phyloP scores from a whole-genome alignment of 2,797 vertebrate genomes.

The Danionella dracula region DNA sequence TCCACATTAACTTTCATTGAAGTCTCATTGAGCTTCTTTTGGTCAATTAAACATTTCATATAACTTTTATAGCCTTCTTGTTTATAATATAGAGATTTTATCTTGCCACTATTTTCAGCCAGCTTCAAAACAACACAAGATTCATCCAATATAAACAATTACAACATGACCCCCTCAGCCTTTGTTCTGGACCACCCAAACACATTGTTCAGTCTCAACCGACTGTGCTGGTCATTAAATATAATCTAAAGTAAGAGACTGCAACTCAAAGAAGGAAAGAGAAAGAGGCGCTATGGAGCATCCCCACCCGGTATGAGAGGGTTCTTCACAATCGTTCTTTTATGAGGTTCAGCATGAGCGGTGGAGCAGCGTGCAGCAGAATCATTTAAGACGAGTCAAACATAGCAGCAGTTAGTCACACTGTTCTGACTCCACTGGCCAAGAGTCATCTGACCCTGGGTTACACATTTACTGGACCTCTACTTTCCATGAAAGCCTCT shows the following conservation, averaged over 20 bases:
- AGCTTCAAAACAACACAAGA: slow-evolving; percentile 3
- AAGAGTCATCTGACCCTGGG: background rate
- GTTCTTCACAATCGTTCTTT: slow-evolving; percentile 23
- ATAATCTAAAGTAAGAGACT: background rate
- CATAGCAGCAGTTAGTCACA: slow-evolving; percentile 21
- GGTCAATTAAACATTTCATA: too few species aligned
- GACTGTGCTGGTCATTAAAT: background rate
- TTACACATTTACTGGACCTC: slow-evolving; percentile 1
- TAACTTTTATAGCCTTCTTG: too few species aligned
- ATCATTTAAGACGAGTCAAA: slow-evolving; percentile 30
- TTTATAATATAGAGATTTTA: too few species aligned
- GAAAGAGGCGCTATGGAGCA: background rate
- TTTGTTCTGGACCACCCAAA: slow-evolving; percentile 15
- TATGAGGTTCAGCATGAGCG: background rate
- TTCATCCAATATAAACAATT: background rate
- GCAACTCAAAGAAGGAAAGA: background rate
- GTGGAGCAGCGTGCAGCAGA: background rate
- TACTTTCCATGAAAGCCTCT: background rate
- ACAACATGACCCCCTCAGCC: background rate
- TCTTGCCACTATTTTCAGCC: background rate
- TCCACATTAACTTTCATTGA: too few species aligned
- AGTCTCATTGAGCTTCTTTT: too few species aligned
- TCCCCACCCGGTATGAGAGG: background rate
- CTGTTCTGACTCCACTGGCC: background rate
- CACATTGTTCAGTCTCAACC: too few species aligned